Conservation (phyloP, 2,113 vertebrate species). For the Chionomys nivalis region DNA sequence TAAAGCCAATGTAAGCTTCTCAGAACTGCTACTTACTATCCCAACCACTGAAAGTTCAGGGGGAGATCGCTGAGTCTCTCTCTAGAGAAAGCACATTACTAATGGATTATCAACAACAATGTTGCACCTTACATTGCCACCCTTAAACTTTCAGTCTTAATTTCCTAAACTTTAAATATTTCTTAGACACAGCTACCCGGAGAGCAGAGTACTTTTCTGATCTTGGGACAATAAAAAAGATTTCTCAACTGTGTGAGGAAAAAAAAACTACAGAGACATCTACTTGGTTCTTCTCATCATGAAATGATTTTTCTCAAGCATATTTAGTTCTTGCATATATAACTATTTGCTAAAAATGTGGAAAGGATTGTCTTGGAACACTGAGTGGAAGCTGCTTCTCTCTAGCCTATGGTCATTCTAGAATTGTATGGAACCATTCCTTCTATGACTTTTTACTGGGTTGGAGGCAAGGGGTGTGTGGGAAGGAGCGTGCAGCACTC, state of each 20-base stretch:
- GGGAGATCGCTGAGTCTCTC: not conserved
- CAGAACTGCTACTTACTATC: too few species aligned
- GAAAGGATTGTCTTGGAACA: not conserved
- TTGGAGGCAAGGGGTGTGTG: not conserved
- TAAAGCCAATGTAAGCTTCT: not conserved
- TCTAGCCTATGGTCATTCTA: not conserved
- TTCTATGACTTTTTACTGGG: not conserved
- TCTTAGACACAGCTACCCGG: not conserved
- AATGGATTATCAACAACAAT: not conserved
- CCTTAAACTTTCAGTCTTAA: not conserved
- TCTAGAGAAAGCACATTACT: not conserved
- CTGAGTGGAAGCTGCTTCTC: not conserved
- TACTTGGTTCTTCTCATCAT: constrained; percentile 25
- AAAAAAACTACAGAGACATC: not conserved
- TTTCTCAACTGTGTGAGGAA: constrained; percentile 32
- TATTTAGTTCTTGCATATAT: constrained; percentile 10
- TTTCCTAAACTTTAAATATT: not conserved
- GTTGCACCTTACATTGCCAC: not conserved
- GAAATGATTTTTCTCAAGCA: not conserved
- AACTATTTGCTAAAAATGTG: not conserved
- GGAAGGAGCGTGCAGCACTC: not conserved
- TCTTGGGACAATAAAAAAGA: constrained; percentile 27
- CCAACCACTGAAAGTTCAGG: not conserved
- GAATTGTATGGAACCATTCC: not conserved
- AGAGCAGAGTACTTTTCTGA: not conserved